Percentiles rank a stretch among this genome's conserved stretches.
These are phyloP conservation scores for Haliclona indistincta DNA, from an alignment of 37 sponge, comb jelly and placozoan species.

Conservation along the genomic window DNA sequence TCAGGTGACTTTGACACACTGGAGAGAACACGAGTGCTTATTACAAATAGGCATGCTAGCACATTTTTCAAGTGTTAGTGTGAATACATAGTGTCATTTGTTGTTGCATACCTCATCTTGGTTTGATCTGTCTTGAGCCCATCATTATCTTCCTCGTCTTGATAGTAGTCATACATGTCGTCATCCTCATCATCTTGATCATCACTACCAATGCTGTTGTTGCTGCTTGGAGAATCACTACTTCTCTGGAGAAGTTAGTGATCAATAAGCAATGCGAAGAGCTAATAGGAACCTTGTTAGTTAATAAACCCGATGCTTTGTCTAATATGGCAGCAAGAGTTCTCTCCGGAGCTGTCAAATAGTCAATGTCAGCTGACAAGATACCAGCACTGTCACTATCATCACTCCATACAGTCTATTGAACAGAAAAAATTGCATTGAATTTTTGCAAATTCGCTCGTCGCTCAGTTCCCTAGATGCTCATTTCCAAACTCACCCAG, in stretches of 20 bases:
- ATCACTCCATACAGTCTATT: slow-evolving; percentile 71
- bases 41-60: too few relatives aligned
- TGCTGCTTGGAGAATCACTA: neutral
- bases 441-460: neutral
- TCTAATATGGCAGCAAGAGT: slow-evolving; percentile 24
- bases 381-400: slow-evolving; percentile 26
- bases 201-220: neutral
- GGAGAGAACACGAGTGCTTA: neutral
- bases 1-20: neutral
- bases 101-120: neutral
- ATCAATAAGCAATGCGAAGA: neutral
- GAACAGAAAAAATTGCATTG: neutral
- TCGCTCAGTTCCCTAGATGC: neutral
- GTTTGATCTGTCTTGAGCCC: neutral
- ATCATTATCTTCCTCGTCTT: slow-evolving; percentile 15
- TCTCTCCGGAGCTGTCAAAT: slow-evolving; percentile 11
- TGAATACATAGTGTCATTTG: too few relatives aligned
- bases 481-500: neutral
- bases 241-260: neutral
- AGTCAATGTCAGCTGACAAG: slow-evolving; percentile 42
- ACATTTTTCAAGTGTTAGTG: too few relatives aligned
- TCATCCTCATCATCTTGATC: slow-evolving; percentile 31
- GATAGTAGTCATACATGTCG: slow-evolving; percentile 9
- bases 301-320: neutral
- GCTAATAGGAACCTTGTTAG: neutral